Percentiles rank a stretch among this genome's conserved stretches.
Evolutionary conservation across 1,140 invertebrate species (phyloP).

Genomic region (Dinothrombium tinctorium): DNA sequence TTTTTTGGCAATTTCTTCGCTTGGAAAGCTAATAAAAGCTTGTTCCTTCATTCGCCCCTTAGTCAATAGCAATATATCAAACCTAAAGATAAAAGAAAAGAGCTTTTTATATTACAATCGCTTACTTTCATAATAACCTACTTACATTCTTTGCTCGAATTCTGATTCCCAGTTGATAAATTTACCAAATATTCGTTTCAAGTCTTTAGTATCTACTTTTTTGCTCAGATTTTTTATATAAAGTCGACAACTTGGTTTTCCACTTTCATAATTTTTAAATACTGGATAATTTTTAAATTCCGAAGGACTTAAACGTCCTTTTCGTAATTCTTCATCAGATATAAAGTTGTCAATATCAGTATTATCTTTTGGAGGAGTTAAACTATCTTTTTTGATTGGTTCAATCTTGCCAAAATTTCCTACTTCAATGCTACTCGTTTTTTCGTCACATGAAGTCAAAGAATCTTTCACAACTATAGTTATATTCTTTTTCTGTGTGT

Average conservation of each 20-base stretch:
- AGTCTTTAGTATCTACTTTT: conserved; percentile 42
- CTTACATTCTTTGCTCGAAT: conserved; percentile 21
- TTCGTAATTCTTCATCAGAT: neutral
- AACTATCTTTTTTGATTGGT: neutral
- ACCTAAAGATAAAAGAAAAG: conserved; percentile 23
- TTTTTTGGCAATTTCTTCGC: conserved; percentile 37
- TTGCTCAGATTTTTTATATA: conserved; percentile 84
- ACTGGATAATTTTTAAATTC: conserved; percentile 26
- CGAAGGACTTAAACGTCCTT: too few species aligned
- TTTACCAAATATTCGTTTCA: conserved; percentile 49
- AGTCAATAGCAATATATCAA: conserved; percentile 71
- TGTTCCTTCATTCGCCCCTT: conserved; percentile 89
- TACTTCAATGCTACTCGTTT: neutral
- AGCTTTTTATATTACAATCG: neutral
- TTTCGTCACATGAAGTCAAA: too few species aligned
- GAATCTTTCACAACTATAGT: too few species aligned
- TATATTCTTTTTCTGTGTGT: neutral
- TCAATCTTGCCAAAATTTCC: neutral
- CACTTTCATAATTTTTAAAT: conserved; percentile 63
- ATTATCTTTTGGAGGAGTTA: neutral
- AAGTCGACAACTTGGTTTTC: conserved; percentile 49
- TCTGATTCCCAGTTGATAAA: conserved; percentile 26
- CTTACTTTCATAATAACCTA: conserved; percentile 1
- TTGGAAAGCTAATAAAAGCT: conserved; percentile 63
- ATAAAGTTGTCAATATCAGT: neutral